phyloP scores from a whole-genome alignment of 2,797 vertebrate genomes.

The Ara ararauna region DNA sequence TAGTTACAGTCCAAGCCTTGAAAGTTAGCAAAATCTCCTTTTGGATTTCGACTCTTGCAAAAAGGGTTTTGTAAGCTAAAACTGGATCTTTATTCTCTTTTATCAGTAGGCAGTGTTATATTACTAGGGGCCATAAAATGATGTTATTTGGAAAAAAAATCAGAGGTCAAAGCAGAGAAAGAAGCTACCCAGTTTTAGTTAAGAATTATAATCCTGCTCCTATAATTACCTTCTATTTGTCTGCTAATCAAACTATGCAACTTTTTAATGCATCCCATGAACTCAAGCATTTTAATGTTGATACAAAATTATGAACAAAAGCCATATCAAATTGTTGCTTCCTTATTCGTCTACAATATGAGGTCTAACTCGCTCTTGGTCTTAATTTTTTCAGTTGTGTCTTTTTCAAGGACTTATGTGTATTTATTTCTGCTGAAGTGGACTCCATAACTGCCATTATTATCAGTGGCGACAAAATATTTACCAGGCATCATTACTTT shows the following conservation, averaged over 20 bases:
- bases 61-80: background rate
- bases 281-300: background rate
- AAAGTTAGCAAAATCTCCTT: background rate
- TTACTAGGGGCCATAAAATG: background rate
- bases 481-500: conserved; percentile 35
- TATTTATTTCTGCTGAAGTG: background rate
- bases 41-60: background rate
- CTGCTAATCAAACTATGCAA: background rate
- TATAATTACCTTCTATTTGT: background rate
- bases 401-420: background rate
- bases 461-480: conserved; percentile 32
- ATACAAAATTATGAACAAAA: background rate
- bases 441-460: background rate
- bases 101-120: background rate
- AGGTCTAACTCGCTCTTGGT: background rate
- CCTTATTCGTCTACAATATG: background rate
- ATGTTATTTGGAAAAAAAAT: background rate
- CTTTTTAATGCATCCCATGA: background rate
- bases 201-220: background rate
- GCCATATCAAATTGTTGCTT: background rate
- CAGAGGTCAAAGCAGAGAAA: background rate
- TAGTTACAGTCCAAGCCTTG: background rate
- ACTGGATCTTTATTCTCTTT: background rate
- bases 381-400: background rate
- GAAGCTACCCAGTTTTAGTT: background rate